Conservation (phyloP, 1,140 invertebrate species). For the Rhopalosiphum padi region DNA sequence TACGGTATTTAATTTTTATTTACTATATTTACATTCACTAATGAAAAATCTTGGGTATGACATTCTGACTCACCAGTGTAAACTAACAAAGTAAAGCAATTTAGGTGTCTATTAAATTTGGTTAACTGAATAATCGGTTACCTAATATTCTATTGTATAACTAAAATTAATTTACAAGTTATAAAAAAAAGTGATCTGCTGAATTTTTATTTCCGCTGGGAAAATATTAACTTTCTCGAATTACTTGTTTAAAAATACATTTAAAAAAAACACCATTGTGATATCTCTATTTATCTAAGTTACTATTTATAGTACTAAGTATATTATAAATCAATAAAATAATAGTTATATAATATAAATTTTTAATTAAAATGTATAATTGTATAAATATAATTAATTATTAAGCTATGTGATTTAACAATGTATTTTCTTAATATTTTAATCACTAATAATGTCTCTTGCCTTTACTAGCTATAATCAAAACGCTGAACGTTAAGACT, state of each 20-base stretch:
- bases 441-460: too few relatives aligned
- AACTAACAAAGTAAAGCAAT: not conserved
- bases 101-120: not conserved
- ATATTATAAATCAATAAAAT: not conserved
- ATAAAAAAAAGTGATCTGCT: not conserved
- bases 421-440: too few relatives aligned
- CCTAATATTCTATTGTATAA: not conserved
- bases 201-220: not conserved
- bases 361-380: too few relatives aligned
- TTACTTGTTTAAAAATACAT: not conserved
- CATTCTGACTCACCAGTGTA: not conserved
- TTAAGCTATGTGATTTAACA: too few relatives aligned
- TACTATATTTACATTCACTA: not conserved
- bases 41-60: not conserved
- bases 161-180: not conserved
- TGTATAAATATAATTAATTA: too few relatives aligned
- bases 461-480: too few relatives aligned
- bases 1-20: not conserved
- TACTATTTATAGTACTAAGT: not conserved
- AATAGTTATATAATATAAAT: not conserved
- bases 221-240: not conserved
- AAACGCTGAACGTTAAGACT: not conserved
- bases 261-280: not conserved
- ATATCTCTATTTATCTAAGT: not conserved
- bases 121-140: not conserved